Conservation (phyloP, 2,797 vertebrate species). For the Gallinago solitaria region DNA sequence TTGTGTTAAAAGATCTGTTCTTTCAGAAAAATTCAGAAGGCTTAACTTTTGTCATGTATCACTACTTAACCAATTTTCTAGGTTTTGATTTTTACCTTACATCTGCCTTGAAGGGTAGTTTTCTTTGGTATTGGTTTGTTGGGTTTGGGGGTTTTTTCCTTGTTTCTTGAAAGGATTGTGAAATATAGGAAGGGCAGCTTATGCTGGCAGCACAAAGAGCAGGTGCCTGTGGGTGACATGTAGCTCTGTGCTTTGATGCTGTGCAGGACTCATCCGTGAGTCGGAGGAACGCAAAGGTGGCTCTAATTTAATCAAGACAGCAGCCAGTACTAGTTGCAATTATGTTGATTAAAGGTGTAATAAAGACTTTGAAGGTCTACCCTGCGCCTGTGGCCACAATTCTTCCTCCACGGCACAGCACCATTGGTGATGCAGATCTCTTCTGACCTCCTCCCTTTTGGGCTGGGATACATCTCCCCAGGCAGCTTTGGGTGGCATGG, state of each 20-base stretch:
- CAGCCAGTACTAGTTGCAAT: neutral
- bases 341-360: neutral
- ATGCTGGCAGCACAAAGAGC: neutral
- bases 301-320: neutral
- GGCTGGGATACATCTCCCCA: neutral
- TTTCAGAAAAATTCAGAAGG: neutral
- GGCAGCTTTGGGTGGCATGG: neutral
- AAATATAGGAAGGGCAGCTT: neutral
- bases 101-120: neutral
- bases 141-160: neutral
- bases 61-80: neutral
- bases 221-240: too few species aligned
- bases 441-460: neutral
- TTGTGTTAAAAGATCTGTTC: neutral
- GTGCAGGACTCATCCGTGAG: neutral
- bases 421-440: neutral
- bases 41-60: neutral
- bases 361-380: neutral
- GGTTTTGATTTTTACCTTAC: neutral
- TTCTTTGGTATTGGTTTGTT: neutral
- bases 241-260: neutral
- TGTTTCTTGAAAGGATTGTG: neutral
- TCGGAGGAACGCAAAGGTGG: neutral
- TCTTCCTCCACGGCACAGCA: neutral
- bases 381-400: neutral